A percentile compares a stretch with the other conserved stretches of the same genome.
These are phyloP conservation scores for Alouatta palliata DNA, from an alignment of 2,113 vertebrate species.

Conservation along the genomic window DNA sequence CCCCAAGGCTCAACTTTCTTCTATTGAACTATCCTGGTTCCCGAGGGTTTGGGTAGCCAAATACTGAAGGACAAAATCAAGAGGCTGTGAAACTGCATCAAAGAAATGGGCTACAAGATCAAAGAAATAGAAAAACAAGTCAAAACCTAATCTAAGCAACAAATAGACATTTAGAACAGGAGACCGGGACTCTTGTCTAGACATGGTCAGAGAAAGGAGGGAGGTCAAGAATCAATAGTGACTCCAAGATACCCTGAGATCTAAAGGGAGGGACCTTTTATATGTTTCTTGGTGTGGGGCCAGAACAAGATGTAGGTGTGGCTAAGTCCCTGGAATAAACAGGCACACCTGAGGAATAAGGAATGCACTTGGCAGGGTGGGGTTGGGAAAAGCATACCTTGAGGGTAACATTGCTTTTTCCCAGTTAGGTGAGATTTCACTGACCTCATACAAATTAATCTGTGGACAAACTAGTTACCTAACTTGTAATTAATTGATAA, in stretches of 20 bases:
- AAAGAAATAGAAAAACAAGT: neutral
- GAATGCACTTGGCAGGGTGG: neutral
- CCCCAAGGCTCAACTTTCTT: neutral
- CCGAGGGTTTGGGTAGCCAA: neutral
- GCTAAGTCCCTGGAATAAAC: conserved; percentile 20
- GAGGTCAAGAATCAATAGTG: neutral
- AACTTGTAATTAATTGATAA: neutral
- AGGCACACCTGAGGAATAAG: conserved; percentile 41
- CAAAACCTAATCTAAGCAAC: neutral
- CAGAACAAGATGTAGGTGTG: conserved; percentile 31
- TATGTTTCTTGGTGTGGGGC: neutral
- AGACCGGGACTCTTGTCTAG: neutral
- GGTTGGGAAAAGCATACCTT: neutral
- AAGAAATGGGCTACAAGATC: neutral
- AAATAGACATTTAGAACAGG: neutral
- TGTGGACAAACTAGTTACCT: neutral
- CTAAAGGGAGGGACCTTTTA: neutral
- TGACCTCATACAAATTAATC: neutral
- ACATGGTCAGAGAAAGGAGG: neutral
- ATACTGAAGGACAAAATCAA: conserved; percentile 20
- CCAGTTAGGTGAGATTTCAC: neutral
- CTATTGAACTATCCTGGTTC: neutral
- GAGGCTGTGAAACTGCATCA: neutral
- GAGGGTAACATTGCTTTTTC: conserved; percentile 12
- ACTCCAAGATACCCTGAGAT: neutral